These are phyloP conservation scores for Haemorhous mexicanus DNA, from an alignment of 2,113 vertebrate species.

Conservation along the genomic window DNA sequence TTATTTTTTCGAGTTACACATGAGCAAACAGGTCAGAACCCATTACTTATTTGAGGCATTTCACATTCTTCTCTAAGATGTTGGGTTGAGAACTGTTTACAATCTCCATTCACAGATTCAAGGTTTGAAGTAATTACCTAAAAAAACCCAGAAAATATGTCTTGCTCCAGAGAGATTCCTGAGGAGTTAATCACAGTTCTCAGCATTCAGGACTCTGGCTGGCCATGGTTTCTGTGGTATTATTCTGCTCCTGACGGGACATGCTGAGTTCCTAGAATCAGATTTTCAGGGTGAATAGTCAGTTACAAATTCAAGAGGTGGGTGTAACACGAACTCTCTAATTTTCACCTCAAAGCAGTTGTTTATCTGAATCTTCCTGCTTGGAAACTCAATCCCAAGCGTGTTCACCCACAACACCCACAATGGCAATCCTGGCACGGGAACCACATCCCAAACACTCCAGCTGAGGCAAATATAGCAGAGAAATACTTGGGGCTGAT, in stretches of 20 bases:
- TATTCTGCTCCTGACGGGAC: conserved; percentile 20
- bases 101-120: not conserved
- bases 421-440: not conserved
- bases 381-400: not conserved
- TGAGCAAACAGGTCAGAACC: not conserved
- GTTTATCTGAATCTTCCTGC: conserved; percentile 31
- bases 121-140: not conserved
- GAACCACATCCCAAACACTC: not conserved
- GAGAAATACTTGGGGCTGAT: not conserved
- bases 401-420: not conserved
- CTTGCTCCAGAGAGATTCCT: not conserved
- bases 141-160: not conserved
- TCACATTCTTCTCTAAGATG: not conserved
- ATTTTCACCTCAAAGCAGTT: conserved; percentile 47
- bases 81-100: not conserved
- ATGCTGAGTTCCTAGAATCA: conserved; percentile 24
- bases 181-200: not conserved
- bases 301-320: conserved; percentile 40
- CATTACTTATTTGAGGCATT: not conserved
- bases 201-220: not conserved
- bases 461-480: conserved; percentile 1
- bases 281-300: conserved; percentile 14
- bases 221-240: not conserved
- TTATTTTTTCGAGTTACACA: not conserved
- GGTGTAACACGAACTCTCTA: conserved; percentile 11